phyloP scores from a whole-genome alignment of 2,113 vertebrate genomes.

The Bombycilla garrulus region DNA sequence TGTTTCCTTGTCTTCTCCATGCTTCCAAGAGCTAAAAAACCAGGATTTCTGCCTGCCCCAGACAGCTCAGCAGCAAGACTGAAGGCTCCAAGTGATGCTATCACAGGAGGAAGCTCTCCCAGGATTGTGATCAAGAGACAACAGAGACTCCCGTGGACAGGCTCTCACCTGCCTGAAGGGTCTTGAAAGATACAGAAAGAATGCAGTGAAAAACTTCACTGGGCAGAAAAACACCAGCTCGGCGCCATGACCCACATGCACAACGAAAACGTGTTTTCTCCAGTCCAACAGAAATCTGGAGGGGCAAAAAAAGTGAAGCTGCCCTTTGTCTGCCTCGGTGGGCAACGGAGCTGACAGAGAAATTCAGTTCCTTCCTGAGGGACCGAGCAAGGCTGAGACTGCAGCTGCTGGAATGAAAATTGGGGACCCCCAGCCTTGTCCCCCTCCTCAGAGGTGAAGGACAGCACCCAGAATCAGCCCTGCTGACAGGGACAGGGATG shows the following conservation, averaged over 20 bases:
- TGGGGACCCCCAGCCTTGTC: background rate
- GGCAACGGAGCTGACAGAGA: background rate
- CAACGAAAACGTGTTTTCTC: background rate
- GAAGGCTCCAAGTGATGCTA: constrained; percentile 34
- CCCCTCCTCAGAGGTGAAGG: background rate
- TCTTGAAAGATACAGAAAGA: constrained; percentile 19
- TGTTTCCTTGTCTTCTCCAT: background rate
- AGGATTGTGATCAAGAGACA: constrained; percentile 35
- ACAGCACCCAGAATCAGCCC: background rate
- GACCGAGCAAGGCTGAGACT: background rate
- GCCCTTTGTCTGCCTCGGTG: background rate
- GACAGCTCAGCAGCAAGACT: background rate
- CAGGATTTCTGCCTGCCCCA: background rate
- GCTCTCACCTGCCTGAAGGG: background rate
- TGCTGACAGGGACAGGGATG: background rate
- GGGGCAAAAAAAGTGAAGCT: accelerated
- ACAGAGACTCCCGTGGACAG: background rate
- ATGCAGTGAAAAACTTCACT: background rate
- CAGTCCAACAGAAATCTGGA: background rate
- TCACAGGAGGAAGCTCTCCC: background rate
- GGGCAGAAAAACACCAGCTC: background rate
- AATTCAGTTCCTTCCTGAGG: background rate
- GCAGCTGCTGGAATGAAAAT: background rate
- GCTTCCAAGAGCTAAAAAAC: background rate
- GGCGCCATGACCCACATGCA: background rate